phyloP scores from a whole-genome alignment of 2,113 vertebrate genomes.

The Falcunculus frontatus region DNA sequence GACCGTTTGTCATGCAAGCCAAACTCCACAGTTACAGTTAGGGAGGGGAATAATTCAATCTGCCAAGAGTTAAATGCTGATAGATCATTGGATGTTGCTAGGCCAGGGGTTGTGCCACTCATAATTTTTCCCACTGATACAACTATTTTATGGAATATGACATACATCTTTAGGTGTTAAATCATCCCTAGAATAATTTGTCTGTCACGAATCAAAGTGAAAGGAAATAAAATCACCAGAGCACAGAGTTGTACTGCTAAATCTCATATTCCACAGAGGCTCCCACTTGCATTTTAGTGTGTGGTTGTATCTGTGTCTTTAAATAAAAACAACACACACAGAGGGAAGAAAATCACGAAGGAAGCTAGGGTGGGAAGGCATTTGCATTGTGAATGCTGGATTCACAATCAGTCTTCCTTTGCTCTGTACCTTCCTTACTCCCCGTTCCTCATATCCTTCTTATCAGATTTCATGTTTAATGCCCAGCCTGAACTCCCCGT shows the following conservation, averaged over 20 bases:
- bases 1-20: slow-evolving; percentile 52
- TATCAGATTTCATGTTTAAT: slow-evolving; percentile 87
- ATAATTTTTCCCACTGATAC: slow-evolving; percentile 47
- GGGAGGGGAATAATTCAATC: slow-evolving; percentile 52
- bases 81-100: slow-evolving; percentile 54
- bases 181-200: slow-evolving; percentile 65
- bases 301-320: not conserved
- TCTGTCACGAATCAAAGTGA: slow-evolving; percentile 67
- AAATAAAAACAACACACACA: slow-evolving; percentile 5
- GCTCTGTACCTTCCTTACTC: slow-evolving; percentile 72
- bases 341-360: not conserved
- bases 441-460: slow-evolving; percentile 80
- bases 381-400: slow-evolving; percentile 74
- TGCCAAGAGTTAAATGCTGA: slow-evolving; percentile 48
- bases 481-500: slow-evolving; percentile 65
- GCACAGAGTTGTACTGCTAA: slow-evolving; percentile 29
- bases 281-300: not conserved
- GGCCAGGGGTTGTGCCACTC: slow-evolving; percentile 43
- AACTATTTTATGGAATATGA: slow-evolving; percentile 48
- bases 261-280: slow-evolving; percentile 42
- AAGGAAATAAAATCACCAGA: slow-evolving; percentile 70
- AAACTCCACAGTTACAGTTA: slow-evolving; percentile 46
- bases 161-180: slow-evolving; percentile 63
- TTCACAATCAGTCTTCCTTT: slow-evolving; percentile 71
- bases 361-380: not conserved